phyloP scores from a whole-genome alignment of 2,888 invertebrate genomes.

The Andrena fulva region DNA sequence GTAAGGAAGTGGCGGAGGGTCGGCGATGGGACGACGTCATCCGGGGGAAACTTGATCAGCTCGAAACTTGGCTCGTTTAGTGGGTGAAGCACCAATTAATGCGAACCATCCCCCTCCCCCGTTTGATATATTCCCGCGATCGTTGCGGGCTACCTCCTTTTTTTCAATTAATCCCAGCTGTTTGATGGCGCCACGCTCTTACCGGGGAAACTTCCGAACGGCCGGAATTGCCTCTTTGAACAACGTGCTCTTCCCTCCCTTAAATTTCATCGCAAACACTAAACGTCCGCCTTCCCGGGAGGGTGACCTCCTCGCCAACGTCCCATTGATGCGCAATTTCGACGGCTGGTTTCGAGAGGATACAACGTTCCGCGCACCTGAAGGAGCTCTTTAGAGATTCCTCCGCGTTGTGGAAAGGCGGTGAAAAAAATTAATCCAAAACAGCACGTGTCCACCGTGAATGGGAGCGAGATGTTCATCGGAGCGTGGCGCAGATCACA shows the following conservation, averaged over 20 bases:
- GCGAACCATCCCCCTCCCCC: conserved; percentile 41
- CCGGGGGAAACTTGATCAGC: conserved; percentile 66
- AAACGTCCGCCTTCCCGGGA: no score
- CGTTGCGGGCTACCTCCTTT: conserved; percentile 21
- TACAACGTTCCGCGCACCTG: conserved; percentile 4
- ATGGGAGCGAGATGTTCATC: conserved; percentile 57
- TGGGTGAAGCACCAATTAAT: conserved; percentile 58
- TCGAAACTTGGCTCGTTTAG: conserved; percentile 61
- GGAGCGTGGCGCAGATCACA: conserved; percentile 69
- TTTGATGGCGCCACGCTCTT: conserved; percentile 2
- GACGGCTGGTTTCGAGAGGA: conserved; percentile 15
- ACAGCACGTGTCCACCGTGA: conserved; percentile 70
- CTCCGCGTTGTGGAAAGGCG: conserved; percentile 1
- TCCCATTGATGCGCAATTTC: no score
- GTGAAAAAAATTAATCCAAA: conserved; percentile 66
- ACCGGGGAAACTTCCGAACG: conserved; percentile 9
- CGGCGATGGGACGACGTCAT: conserved; percentile 66
- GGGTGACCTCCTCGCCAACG: no score
- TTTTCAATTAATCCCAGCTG: conserved; percentile 54
- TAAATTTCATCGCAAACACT: conserved; percentile 9
- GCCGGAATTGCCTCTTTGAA: not conserved
- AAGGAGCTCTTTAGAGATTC: conserved; percentile 25
- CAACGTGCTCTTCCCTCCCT: not conserved
- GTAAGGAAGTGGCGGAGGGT: conserved; percentile 54
- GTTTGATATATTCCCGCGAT: conserved; percentile 45